phyloP scores from a whole-genome alignment of 2,113 vertebrate genomes.

The Hypocryptadius cinnamomeus region DNA sequence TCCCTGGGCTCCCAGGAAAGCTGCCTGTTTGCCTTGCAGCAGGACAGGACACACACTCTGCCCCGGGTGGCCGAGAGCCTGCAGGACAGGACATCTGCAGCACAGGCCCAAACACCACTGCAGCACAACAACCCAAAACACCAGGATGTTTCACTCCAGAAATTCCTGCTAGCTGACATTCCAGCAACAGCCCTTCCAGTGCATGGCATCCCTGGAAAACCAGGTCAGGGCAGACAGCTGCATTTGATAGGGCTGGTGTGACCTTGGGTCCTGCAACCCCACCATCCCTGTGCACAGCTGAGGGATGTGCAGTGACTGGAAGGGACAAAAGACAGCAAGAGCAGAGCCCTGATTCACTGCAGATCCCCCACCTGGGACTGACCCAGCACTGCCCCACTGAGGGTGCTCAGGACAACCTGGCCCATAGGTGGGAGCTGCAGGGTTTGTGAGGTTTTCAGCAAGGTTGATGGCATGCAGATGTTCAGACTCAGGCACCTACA shows the following conservation, averaged over 20 bases:
- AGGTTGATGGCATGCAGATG: not conserved
- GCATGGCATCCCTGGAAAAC: not conserved
- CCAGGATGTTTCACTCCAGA: not conserved
- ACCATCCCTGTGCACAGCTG: rapidly evolving
- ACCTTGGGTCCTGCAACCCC: not conserved
- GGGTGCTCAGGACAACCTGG: not conserved
- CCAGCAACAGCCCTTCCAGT: not conserved
- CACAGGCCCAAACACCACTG: not conserved
- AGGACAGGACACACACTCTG: not conserved
- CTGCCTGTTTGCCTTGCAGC: not conserved
- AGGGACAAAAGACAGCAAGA: not conserved
- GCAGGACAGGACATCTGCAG: not conserved
- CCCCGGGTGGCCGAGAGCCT: not conserved
- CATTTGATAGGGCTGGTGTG: rapidly evolving
- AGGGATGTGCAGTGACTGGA: not conserved
- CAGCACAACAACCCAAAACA: not conserved
- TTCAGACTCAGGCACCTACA: not conserved
- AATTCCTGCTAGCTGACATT: not conserved
- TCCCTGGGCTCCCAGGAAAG: not conserved
- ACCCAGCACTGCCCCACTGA: not conserved
- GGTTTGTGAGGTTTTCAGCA: not conserved
- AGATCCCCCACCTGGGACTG: not conserved
- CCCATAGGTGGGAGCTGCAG: not conserved
- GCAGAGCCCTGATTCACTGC: not conserved
- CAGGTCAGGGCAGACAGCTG: not conserved